Base-by-base conservation (phyloP, 2,113 vertebrate genomes). In the Ophthalmolycus amberensis region DNA sequence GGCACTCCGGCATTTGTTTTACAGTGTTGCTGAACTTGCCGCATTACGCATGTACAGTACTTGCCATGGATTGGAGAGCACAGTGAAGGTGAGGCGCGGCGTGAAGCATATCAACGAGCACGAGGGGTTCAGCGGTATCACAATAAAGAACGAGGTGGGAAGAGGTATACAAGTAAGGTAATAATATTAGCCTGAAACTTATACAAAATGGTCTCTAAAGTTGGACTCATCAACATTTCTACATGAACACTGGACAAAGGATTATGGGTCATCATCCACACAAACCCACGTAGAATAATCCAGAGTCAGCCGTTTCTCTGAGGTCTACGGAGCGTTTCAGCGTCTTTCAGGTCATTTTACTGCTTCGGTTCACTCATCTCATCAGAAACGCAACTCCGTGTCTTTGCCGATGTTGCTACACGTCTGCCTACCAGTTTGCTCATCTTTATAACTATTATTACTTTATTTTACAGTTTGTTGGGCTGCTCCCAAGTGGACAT, bases 1-100 rank as follows among this genome's bases (percentile, higher is more conserved):
- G 62, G 64, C 75, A 34, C 59, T 12, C 16, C 9, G 72, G 32
- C 70, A 74, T 79, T 89, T 72, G 80, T 82, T 83, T 77, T 54
- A 56, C 75, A 56, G 58, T 38, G 56, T 27, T 72, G 6, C 42
- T 63, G 75, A 65, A 68, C 74, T 72, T 25, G 25, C 22, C 34
- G 62, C n/a, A 64, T 65, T 65, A 58, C 48, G 27, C 37, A 67
- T 11, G 34, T 42, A 56, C 15, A 46, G 32, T 32, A 56, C 77
- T 83, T 73, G 15, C 72, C n/a, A 32, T 68, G 59, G 79, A 75
- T 3, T 78, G 56, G 77, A 52, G 67, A 78, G 75, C n/a, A 14
- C 52, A 65, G 79, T 68, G 68, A 78, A 82, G 81, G 66, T 74
- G 58, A 81, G 71, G 42, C 18, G 8, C 5, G 44, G 22, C 58